phyloP scores from a whole-genome alignment of 2,888 invertebrate species.

The Ennomos fuscantarius region DNA sequence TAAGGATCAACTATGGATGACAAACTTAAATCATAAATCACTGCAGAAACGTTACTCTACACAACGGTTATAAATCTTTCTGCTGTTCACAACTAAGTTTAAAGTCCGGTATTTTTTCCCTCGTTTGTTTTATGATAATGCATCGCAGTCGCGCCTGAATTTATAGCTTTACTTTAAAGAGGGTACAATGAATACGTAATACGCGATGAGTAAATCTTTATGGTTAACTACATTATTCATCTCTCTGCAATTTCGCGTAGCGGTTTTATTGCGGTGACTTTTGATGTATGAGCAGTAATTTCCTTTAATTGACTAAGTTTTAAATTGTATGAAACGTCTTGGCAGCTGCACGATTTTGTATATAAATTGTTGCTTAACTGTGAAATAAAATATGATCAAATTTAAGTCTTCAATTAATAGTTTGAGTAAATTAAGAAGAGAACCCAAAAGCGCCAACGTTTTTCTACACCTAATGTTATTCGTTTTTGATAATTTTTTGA shows the following conservation, averaged over 20 bases:
- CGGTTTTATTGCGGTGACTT: slow-evolving; percentile 15
- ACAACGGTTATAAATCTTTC: not conserved
- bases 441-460: no score
- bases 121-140: slow-evolving; percentile 36
- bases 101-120: slow-evolving; percentile 25
- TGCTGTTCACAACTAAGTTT: slow-evolving; percentile 10
- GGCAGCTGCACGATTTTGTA: no score
- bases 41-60: no score
- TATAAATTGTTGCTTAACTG: no score
- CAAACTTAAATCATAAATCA: no score
- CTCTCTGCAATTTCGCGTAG: slow-evolving; percentile 29
- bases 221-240: slow-evolving; percentile 34
- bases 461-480: no score
- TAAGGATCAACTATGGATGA: no score
- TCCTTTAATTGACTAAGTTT: not conserved
- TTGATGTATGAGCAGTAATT: slow-evolving; percentile 4
- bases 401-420: no score
- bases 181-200: slow-evolving; percentile 35
- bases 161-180: slow-evolving; percentile 36
- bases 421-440: no score
- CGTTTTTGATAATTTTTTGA: no score
- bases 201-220: slow-evolving; percentile 32
- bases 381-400: no score
- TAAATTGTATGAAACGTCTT: not conserved
- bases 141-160: slow-evolving; percentile 25